phyloP scores from a whole-genome alignment of 1,140 invertebrate species.

The Diachasmimorpha longicaudata region DNA sequence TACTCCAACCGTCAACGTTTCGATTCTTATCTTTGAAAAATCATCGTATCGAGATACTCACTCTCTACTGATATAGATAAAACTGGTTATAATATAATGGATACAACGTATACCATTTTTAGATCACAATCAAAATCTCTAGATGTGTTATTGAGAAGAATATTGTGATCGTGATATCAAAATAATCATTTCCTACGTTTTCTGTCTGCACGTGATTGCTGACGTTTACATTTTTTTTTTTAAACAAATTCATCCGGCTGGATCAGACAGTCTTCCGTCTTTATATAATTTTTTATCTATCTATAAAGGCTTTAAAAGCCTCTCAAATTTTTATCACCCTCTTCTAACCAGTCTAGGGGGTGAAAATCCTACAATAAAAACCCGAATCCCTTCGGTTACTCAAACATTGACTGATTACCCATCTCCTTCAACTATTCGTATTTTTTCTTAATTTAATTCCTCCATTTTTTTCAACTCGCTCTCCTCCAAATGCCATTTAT shows the following conservation, averaged over 20 bases:
- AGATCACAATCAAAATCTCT: background rate
- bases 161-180: constrained; percentile 6
- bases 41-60: background rate
- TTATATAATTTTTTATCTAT: too few relatives aligned
- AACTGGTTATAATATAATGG: constrained; percentile 20
- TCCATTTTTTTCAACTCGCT: constrained; percentile 19
- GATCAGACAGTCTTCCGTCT: too few relatives aligned
- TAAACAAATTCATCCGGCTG: background rate
- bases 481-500: constrained; percentile 57
- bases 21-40: background rate
- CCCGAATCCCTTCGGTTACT: too few relatives aligned
- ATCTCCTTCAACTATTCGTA: background rate
- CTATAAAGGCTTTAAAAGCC: too few relatives aligned
- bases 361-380: too few relatives aligned
- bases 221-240: background rate
- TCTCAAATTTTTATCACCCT: too few relatives aligned
- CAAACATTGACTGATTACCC: too few relatives aligned
- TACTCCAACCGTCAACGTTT: constrained; percentile 3
- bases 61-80: background rate
- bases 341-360: too few relatives aligned
- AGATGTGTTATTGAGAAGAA: background rate
- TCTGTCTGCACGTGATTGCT: background rate
- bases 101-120: constrained; percentile 7
- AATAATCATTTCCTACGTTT: background rate
- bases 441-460: background rate